Evolutionary conservation across 2,797 vertebrate species (phyloP).

Genomic region (Falco berigora): DNA sequence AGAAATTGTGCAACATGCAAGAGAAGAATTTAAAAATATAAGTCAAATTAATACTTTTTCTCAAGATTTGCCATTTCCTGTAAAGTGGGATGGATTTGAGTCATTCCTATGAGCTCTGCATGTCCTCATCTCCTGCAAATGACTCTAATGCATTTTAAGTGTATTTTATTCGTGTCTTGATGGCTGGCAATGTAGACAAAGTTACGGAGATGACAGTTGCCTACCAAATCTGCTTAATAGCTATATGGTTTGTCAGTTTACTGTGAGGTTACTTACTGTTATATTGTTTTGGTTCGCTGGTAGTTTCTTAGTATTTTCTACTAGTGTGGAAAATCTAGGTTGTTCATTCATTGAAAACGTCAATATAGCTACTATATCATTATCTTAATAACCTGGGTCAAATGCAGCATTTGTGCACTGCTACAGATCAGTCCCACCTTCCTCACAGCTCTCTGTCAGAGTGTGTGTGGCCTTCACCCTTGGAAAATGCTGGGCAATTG

Average conservation of each 20-base stretch:
- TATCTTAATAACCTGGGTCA: conserved; percentile 31
- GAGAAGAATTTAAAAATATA: neutral
- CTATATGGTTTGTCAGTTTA: neutral
- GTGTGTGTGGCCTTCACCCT: neutral
- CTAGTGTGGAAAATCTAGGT: neutral
- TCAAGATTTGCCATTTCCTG: neutral
- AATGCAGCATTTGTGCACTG: neutral
- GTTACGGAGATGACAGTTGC: neutral
- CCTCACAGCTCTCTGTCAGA: neutral
- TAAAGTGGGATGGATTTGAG: neutral
- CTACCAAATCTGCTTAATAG: neutral
- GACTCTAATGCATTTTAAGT: neutral
- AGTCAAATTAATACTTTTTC: neutral
- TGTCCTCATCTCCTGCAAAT: neutral
- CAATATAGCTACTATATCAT: conserved; percentile 9
- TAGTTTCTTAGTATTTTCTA: neutral
- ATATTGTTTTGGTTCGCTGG: neutral
- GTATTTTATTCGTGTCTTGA: neutral
- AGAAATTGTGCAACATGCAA: neutral
- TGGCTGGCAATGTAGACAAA: neutral
- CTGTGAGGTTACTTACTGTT: neutral
- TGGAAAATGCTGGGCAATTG: neutral
- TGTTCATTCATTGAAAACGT: neutral
- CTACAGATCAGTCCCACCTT: neutral
- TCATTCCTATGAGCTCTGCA: neutral